phyloP scores from a whole-genome alignment of 1,140 invertebrate genomes.

The Muscidifurax raptorellus region DNA sequence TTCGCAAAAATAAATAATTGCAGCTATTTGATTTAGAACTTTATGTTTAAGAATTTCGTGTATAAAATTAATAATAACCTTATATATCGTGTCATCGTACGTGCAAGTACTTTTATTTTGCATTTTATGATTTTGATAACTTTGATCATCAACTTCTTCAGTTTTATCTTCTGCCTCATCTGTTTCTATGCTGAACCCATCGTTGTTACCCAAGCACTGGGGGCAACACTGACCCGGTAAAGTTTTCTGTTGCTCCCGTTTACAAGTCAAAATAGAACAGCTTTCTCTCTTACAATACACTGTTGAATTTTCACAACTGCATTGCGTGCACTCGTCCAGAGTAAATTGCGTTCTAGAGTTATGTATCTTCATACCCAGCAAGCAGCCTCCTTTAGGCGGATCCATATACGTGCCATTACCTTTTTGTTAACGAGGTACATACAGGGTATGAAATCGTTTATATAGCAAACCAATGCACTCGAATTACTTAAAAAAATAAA shows the following conservation, averaged over 20 bases:
- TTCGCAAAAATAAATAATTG: constrained; percentile 76
- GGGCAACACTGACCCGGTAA: constrained; percentile 28
- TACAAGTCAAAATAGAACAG: constrained; percentile 37
- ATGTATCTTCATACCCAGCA: constrained; percentile 82
- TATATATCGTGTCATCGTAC: background rate
- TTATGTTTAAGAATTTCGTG: too few species aligned
- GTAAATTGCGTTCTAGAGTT: constrained; percentile 78
- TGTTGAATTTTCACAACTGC: constrained; percentile 83
- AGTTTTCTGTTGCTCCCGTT: background rate
- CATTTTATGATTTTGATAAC: background rate
- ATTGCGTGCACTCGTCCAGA: constrained; percentile 88
- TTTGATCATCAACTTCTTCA: background rate
- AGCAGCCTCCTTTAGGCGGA: constrained; percentile 79
- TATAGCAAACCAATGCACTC: background rate
- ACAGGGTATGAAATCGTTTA: too few species aligned
- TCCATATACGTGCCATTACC: constrained; percentile 65
- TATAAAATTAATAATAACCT: constrained; percentile 34
- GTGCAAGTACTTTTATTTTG: background rate
- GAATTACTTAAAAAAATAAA: too few species aligned
- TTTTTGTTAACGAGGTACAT: constrained; percentile 51
- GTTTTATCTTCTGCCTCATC: background rate
- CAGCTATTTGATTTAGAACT: too few species aligned
- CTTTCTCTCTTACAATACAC: constrained; percentile 9
- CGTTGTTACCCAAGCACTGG: background rate
- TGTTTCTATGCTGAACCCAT: background rate